These are phyloP conservation scores for Cygnus atratus DNA, from an alignment of 2,113 vertebrate species.

Conservation along the genomic window DNA sequence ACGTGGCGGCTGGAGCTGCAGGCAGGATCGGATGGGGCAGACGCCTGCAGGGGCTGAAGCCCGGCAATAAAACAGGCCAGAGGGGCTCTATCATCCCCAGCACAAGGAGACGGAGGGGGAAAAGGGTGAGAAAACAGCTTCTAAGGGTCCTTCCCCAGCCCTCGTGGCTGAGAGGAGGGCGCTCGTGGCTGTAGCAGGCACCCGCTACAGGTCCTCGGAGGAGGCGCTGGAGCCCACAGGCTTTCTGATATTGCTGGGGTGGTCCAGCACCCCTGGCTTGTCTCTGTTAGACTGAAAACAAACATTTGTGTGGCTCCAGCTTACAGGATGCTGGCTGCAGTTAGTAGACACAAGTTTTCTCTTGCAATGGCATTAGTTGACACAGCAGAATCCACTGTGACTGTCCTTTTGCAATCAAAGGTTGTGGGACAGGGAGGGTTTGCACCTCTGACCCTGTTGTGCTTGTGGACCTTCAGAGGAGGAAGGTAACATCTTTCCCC, in stretches of 20 bases:
- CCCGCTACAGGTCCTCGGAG: neutral
- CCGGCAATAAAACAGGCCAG: neutral
- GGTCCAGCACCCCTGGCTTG: neutral
- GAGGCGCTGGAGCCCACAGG: neutral
- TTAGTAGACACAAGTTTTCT: neutral
- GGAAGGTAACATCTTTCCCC: neutral
- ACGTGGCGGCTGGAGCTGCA: neutral
- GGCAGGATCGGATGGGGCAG: fast-evolving
- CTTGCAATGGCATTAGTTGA: neutral
- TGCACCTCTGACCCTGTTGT: neutral
- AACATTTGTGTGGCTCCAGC: neutral
- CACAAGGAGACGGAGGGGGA: neutral
- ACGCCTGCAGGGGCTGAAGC: neutral
- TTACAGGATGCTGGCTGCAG: neutral
- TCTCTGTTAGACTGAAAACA: neutral
- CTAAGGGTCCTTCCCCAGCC: neutral
- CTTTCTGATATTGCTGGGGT: neutral
- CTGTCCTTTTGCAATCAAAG: neutral
- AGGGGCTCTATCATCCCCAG: neutral
- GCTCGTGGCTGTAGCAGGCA: neutral
- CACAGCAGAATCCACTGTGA: neutral
- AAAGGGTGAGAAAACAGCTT: neutral
- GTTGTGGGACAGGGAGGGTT: neutral
- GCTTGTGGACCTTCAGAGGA: neutral
- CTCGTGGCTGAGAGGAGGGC: neutral